Conservation (phyloP, 2,888 invertebrate genomes). For the Acholoe squamosa region DNA sequence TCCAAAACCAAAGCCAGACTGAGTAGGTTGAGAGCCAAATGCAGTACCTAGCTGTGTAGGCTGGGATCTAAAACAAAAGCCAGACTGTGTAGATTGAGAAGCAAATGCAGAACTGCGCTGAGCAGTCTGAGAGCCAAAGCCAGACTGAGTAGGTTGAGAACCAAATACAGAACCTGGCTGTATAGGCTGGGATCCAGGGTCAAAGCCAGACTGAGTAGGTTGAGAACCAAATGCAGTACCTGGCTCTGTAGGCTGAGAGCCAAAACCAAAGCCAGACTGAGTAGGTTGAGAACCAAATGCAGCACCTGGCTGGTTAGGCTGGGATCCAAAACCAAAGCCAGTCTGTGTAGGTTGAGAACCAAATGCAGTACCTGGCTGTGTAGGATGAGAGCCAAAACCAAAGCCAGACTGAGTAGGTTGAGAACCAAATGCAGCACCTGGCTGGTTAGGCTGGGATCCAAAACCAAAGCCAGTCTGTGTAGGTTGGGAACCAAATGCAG, state of each 20-base stretch:
- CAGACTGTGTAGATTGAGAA: not conserved
- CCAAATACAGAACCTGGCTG: not conserved
- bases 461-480: not conserved
- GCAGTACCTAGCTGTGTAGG: not conserved
- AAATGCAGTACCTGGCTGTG: not conserved
- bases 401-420: not conserved
- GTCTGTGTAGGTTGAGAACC: not conserved
- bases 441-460: not conserved
- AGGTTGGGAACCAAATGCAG: not conserved
- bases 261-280: not conserved
- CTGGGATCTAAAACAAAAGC: not conserved
- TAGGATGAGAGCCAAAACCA: not conserved
- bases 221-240: not conserved
- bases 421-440: not conserved
- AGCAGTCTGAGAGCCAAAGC: not conserved
- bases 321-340: slow-evolving; percentile 21
- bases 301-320: not conserved
- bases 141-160: not conserved
- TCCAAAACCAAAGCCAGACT: not conserved
- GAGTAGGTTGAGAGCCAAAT: not conserved
- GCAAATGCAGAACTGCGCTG: not conserved
- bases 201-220: not conserved
- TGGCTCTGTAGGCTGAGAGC: not conserved
- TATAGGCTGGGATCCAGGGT: not conserved
- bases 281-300: not conserved